A percentile compares a stretch with the other conserved stretches of the same genome.
Conservation (phyloP, 2,113 vertebrate genomes). For the Tachysurus fulvidraco region DNA sequence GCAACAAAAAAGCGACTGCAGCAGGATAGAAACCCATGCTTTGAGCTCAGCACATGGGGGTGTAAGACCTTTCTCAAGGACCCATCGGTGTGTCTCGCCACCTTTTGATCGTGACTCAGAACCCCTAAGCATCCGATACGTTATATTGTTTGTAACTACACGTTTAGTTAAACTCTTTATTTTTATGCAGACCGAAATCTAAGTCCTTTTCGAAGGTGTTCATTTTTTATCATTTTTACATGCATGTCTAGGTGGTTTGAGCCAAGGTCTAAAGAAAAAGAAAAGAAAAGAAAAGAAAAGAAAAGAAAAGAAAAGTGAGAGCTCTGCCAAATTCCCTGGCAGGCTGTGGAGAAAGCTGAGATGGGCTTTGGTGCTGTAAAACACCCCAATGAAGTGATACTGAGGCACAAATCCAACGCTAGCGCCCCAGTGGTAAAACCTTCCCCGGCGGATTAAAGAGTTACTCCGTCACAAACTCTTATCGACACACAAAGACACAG, state of each 20-base stretch:
- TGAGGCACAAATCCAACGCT: conserved; percentile 67
- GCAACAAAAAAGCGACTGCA: neutral
- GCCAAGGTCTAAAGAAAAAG: conserved; percentile 39
- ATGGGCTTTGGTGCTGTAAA: conserved; percentile 52
- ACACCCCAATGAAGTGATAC: conserved; percentile 57
- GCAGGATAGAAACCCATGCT: neutral
- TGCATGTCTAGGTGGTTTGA: conserved; percentile 58
- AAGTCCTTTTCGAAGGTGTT: conserved; percentile 63
- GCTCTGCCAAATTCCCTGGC: conserved; percentile 56
- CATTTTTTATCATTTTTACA: conserved; percentile 62
- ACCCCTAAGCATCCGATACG: neutral
- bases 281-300: conserved; percentile 50
- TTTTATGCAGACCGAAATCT: conserved; percentile 39
- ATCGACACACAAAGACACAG: conserved; percentile 69
- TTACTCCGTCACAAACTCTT: conserved; percentile 69
- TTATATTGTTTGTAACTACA: conserved; percentile 29
- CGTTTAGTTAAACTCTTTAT: conserved; percentile 41
- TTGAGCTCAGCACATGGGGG: neutral
- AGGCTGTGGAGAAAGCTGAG: conserved; percentile 59
- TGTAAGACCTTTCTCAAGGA: conserved; percentile 1
- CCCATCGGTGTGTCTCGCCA: neutral
- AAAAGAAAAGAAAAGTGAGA: neutral
- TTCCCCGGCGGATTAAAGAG: conserved; percentile 74
- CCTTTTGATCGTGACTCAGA: neutral
- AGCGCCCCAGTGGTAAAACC: conserved; percentile 68